Evolutionary conservation across 2,888 invertebrate genomes (phyloP).

Genomic region (Mythimna pallens): DNA sequence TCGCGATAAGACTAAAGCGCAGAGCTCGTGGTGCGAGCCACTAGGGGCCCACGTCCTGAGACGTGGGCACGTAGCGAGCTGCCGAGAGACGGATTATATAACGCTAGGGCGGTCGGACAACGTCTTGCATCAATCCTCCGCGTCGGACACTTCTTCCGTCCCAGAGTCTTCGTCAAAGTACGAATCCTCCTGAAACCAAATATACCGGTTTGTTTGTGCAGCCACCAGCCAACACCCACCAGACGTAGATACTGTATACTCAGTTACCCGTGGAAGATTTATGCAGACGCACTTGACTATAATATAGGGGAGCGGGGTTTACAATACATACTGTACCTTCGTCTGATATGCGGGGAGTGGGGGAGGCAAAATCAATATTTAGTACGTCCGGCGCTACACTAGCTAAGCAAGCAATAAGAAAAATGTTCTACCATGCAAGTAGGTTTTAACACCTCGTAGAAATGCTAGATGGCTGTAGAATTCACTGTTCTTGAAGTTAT

Average conservation of each 20-base stretch:
- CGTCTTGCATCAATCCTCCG: constrained; percentile 84
- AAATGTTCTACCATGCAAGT: constrained; percentile 82
- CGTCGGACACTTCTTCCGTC: constrained; percentile 88
- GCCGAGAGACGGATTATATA: constrained; percentile 68
- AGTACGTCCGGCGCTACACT: constrained; percentile 60
- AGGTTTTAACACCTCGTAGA: constrained; percentile 66
- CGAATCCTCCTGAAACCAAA: constrained; percentile 90
- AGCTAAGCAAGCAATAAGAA: constrained; percentile 76
- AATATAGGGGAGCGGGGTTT: constrained; percentile 57
- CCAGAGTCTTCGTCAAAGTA: constrained; percentile 88
- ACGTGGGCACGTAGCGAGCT: constrained; percentile 63
- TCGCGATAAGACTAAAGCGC: constrained; percentile 70
- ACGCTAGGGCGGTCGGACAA: constrained; percentile 73
- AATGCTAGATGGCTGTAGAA: constrained; percentile 88
- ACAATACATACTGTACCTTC: constrained; percentile 78
- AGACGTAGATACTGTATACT: constrained; percentile 83
- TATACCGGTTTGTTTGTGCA: constrained; percentile 82
- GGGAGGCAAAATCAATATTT: constrained; percentile 66
- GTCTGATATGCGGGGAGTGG: constrained; percentile 75
- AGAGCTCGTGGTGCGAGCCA: constrained; percentile 59
- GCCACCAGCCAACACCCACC: constrained; percentile 70
- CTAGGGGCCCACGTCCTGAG: constrained; percentile 55
- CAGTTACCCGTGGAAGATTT: constrained; percentile 56
- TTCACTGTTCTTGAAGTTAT: constrained; percentile 75
- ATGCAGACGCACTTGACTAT: constrained; percentile 57